phyloP scores from a whole-genome alignment of 2,113 vertebrate genomes.

The Semicossyphus pulcher region DNA sequence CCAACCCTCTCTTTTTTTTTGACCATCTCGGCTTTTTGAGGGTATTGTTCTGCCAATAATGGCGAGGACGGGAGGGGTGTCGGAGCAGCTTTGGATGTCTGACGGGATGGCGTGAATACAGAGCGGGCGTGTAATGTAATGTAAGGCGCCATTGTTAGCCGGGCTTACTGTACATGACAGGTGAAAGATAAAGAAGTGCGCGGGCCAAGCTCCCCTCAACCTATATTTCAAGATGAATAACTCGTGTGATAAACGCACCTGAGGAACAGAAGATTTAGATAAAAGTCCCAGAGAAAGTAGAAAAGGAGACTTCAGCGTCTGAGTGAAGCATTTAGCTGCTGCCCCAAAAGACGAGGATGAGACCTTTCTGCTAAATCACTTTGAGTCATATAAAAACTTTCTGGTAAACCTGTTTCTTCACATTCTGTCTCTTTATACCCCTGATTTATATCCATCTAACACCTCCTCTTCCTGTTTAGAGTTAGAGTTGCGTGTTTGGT shows the following conservation, averaged over 20 bases:
- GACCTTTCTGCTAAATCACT: constrained; percentile 40
- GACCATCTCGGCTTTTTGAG: constrained; percentile 68
- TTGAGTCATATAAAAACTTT: constrained; percentile 12
- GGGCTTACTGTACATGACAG: constrained; percentile 75
- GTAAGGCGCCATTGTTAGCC: constrained; percentile 74
- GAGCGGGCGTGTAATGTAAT: constrained; percentile 65
- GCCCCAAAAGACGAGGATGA: constrained; percentile 50
- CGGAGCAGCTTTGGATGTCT: constrained; percentile 64
- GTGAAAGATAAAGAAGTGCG: constrained; percentile 68
- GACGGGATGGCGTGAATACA: constrained; percentile 53
- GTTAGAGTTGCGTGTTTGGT: too few relatives aligned
- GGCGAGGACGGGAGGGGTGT: constrained; percentile 45
- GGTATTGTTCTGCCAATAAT: constrained; percentile 79
- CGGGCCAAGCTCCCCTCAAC: constrained; percentile 43
- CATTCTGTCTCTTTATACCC: constrained; percentile 12
- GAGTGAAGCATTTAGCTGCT: constrained; percentile 50
- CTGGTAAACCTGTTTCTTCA: constrained; percentile 1
- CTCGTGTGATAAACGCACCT: constrained; percentile 54
- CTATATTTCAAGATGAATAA: constrained; percentile 58
- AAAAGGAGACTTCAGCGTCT: constrained; percentile 50
- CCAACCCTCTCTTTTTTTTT: constrained; percentile 31
- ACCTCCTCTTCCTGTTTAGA: neutral
- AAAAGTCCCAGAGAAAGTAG: constrained; percentile 42
- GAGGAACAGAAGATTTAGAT: constrained; percentile 63
- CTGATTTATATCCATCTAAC: constrained; percentile 29